phyloP scores from a whole-genome alignment of 2,113 vertebrate species.

The Planiliza haematocheilus region DNA sequence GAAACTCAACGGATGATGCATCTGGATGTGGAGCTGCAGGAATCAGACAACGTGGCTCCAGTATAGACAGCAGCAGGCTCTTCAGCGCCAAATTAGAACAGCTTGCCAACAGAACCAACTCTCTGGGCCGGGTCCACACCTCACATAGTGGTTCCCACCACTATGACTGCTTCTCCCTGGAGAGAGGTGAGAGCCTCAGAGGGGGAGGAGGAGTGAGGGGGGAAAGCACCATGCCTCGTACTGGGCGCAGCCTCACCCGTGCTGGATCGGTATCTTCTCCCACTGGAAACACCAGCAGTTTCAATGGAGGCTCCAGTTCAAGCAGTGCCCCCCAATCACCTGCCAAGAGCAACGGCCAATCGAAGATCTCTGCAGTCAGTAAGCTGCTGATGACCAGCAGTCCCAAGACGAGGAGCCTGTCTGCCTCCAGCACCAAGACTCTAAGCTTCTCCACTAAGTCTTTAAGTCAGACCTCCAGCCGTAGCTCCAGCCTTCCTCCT shows the following conservation, averaged over 20 bases:
- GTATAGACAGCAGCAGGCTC: slow-evolving; percentile 89
- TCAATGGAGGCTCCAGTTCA: slow-evolving; percentile 33
- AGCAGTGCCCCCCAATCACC: slow-evolving; percentile 86
- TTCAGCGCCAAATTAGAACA: slow-evolving; percentile 96
- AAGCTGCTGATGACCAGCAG: slow-evolving; percentile 95
- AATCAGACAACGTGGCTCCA: slow-evolving; percentile 84
- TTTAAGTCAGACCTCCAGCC: slow-evolving; percentile 89
- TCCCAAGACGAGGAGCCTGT: slow-evolving; percentile 91
- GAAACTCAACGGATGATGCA: slow-evolving; percentile 84
- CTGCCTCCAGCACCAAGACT: slow-evolving; percentile 92
- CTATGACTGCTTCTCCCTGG: slow-evolving; percentile 93
- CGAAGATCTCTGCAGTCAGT: slow-evolving; percentile 95
- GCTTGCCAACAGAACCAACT: slow-evolving; percentile 92
- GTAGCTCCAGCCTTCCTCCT: slow-evolving; percentile 89
- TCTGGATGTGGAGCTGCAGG: slow-evolving; percentile 39
- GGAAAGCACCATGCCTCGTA: slow-evolving; percentile 92
- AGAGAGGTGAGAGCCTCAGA: slow-evolving; percentile 91
- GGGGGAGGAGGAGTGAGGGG: slow-evolving; percentile 78
- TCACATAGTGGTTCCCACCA: slow-evolving; percentile 77
- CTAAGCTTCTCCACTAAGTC: slow-evolving; percentile 98
- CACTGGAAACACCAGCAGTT: slow-evolving; percentile 48
- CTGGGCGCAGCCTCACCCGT: slow-evolving; percentile 88
- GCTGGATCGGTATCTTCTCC: slow-evolving; percentile 82
- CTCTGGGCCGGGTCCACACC: slow-evolving; percentile 85
- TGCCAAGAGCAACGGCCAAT: slow-evolving; percentile 86